Percentiles rank a stretch among this genome's conserved stretches.
phyloP scores from a whole-genome alignment of 2,888 invertebrate species.

The Zootermopsis nevadensis region DNA sequence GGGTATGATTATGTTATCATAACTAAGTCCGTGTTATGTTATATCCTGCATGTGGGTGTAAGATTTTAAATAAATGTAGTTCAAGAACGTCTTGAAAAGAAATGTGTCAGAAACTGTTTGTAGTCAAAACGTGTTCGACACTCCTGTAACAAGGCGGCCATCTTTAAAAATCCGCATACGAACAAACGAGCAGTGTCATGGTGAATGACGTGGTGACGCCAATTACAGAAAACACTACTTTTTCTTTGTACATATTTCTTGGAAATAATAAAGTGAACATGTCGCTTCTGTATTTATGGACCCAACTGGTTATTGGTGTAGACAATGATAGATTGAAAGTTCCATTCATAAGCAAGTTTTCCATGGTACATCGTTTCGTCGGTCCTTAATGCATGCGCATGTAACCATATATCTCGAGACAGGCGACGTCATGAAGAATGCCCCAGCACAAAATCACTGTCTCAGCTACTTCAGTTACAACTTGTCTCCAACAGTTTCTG shows the following conservation, averaged over 20 bases:
- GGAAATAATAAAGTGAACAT: not conserved
- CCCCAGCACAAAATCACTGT: not conserved
- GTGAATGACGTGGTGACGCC: not conserved
- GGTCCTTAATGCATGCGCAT: not conserved
- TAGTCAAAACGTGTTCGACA: too few species aligned
- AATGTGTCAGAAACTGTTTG: too few species aligned
- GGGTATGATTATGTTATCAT: too few species aligned
- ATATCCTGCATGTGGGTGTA: too few species aligned
- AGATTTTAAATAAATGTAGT: too few species aligned
- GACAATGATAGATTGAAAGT: slow-evolving; percentile 12
- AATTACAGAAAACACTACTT: not conserved
- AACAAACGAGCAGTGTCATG: too few species aligned
- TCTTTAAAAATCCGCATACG: too few species aligned
- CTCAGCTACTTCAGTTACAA: not conserved
- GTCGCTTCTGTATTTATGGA: not conserved
- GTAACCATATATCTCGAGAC: slow-evolving; percentile 8
- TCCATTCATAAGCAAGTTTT: not conserved
- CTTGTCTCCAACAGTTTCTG: not conserved
- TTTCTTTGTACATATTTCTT: not conserved
- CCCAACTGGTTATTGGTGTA: slow-evolving; percentile 1
- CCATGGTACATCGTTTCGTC: slow-evolving; percentile 4
- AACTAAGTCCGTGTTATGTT: too few species aligned
- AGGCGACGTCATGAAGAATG: not conserved
- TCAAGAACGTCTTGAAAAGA: too few species aligned
- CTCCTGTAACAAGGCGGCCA: too few species aligned